phyloP scores from a whole-genome alignment of 2,888 invertebrate genomes.

The Hedya salicella region DNA sequence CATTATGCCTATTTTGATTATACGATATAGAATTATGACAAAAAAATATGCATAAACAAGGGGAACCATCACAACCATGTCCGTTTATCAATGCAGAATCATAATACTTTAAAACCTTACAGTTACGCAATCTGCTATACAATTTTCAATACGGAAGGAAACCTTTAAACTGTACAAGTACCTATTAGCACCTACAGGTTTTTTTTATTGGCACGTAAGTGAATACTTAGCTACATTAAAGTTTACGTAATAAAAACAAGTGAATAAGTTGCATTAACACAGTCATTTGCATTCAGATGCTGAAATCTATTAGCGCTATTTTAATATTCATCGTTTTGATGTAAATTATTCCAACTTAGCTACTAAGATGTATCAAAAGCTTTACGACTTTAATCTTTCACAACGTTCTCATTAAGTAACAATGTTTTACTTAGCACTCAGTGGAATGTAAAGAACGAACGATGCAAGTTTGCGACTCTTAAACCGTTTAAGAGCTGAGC shows the following conservation, averaged over 20 bases:
- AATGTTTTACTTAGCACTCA: conserved; percentile 6
- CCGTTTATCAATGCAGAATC: no score
- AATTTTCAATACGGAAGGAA: background rate
- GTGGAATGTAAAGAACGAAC: conserved; percentile 25
- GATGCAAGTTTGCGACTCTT: conserved; percentile 55
- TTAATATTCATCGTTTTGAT: background rate
- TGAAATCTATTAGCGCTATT: background rate
- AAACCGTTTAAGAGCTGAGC: conserved; percentile 68
- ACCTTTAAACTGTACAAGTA: background rate
- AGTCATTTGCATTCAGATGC: background rate
- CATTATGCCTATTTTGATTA: no score
- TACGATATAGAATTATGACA: no score
- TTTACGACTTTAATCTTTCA: conserved; percentile 1
- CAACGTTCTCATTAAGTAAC: background rate
- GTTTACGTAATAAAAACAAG: background rate
- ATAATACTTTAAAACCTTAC: no score
- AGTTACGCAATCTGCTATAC: conserved; percentile 9
- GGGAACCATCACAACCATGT: no score
- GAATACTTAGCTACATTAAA: no score
- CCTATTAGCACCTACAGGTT: background rate
- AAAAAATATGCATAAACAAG: no score
- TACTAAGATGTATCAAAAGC: background rate
- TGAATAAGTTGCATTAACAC: background rate
- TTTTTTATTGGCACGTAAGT: background rate
- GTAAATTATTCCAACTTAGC: background rate